Evolutionary conservation across 2,797 vertebrate genomes (phyloP).

Genomic region (Odontamblyopus lacepedii): DNA sequence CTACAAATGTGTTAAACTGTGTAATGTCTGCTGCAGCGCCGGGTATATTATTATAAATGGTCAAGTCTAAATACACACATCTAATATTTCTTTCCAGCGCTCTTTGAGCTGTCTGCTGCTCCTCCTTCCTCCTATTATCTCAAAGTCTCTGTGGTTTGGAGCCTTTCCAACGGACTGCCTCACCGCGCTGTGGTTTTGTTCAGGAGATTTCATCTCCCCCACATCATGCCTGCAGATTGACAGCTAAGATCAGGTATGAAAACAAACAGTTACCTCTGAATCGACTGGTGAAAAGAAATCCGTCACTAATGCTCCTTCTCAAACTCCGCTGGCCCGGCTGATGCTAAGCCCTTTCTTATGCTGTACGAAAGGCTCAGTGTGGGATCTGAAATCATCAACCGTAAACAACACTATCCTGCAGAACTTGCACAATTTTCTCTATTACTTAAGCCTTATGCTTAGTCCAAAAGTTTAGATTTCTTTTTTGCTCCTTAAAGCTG

Average conservation of each 20-base stretch:
- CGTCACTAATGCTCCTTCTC: constrained; percentile 64
- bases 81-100: constrained; percentile 58
- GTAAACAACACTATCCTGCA: constrained; percentile 52
- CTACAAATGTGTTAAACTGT: constrained; percentile 11
- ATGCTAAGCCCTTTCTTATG: constrained; percentile 54
- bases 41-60: constrained; percentile 50
- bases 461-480: background rate
- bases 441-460: background rate
- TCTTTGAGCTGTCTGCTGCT: constrained; percentile 50
- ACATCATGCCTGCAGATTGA: constrained; percentile 84
- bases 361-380: constrained; percentile 25
- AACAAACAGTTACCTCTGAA: constrained; percentile 86
- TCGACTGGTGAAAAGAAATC: constrained; percentile 79
- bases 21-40: constrained; percentile 10
- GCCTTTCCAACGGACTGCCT: constrained; percentile 81
- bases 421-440: constrained; percentile 24
- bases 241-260: constrained; percentile 88
- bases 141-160: constrained; percentile 87
- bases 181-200: constrained; percentile 87
- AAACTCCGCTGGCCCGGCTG: constrained; percentile 39
- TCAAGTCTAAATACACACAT: constrained; percentile 26
- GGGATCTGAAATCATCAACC: constrained; percentile 69
- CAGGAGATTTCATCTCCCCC: constrained; percentile 83
- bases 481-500: background rate
- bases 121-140: constrained; percentile 67